Evolutionary conservation across 2,113 vertebrate genomes (phyloP).

Genomic region (Cathartes aura): DNA sequence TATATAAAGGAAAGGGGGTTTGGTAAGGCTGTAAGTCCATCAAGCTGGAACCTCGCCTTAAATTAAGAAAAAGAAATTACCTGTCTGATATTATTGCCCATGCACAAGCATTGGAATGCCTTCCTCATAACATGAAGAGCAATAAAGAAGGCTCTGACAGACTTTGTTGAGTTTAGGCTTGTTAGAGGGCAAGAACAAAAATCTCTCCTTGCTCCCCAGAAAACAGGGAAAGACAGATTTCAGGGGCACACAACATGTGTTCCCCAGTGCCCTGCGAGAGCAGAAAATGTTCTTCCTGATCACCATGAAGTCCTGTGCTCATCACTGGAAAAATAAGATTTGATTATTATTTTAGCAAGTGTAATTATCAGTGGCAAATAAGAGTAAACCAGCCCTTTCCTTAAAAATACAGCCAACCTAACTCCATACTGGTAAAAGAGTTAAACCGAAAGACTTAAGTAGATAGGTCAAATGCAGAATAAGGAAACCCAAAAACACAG

Average conservation of each 20-base stretch:
- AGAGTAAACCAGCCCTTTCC: background rate
- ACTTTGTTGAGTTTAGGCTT: background rate
- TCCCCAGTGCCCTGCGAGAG: background rate
- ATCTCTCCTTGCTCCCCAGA: background rate
- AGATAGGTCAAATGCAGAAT: background rate
- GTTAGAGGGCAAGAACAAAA: background rate
- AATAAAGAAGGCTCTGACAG: background rate
- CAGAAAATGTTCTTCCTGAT: background rate
- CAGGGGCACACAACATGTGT: fast-evolving
- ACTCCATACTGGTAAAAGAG: background rate
- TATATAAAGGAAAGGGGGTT: background rate
- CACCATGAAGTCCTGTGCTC: background rate
- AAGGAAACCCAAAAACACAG: fast-evolving
- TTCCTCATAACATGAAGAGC: background rate
- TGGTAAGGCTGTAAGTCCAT: background rate
- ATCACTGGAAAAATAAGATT: background rate
- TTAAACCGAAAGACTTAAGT: background rate
- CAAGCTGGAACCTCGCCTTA: background rate
- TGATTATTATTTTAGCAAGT: background rate
- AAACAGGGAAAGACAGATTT: background rate
- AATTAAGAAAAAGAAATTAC: background rate
- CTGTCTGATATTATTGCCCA: background rate
- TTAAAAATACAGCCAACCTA: background rate
- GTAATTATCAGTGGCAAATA: background rate
- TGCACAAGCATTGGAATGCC: background rate